Base-by-base conservation (phyloP, 2,888 invertebrate species). In the Chrysina gloriosa region DNA sequence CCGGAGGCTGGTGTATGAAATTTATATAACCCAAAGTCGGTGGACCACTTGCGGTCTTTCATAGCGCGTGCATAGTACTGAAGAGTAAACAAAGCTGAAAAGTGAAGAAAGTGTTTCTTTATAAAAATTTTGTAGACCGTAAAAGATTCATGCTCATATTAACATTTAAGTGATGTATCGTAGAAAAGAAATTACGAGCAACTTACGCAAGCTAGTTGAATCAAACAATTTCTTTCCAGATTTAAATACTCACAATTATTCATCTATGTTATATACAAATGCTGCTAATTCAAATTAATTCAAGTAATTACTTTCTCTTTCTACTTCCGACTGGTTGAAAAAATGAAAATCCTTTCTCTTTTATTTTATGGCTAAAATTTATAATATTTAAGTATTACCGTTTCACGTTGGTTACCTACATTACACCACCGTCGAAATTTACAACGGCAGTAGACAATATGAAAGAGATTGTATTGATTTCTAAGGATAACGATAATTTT, bases 21-120 rank as follows among this genome's bases (percentile, higher is more conserved):
- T 69, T 73, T 77, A 67, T 74, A 75, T 19, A 78, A 70, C 45
- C 77, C 77, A 64, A 78, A 77, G 69, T 77, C 77, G 4, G 74
- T 70, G n/a, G 72, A 74, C 69, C 73, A 75, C 71, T 72, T 72
- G 16, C 23, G 48, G 42, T 11, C 34, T 7, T 36, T 42, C 48
- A 48, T 63, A 54, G 50, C 42, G 39, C 29, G 27, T 34, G 11
- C 47, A 63, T 21, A 34, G 34, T 19, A 48, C 63, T 63, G 21
- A 47, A 21, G 21, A 29, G 47, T 27, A 16, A 29, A 47, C 34
- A 23, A 29, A 45, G 29, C 29, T 29, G 5, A 14, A 11, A 5
- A 21, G 9, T 25, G 52, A 54, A 50, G 68, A 68, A 68, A 68
- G 68, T 68, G 66, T 58, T 66, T 65, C 54, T 47, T 45, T 50